Base-by-base conservation (phyloP, 2,113 vertebrate genomes). In the Recurvirostra avosetta region DNA sequence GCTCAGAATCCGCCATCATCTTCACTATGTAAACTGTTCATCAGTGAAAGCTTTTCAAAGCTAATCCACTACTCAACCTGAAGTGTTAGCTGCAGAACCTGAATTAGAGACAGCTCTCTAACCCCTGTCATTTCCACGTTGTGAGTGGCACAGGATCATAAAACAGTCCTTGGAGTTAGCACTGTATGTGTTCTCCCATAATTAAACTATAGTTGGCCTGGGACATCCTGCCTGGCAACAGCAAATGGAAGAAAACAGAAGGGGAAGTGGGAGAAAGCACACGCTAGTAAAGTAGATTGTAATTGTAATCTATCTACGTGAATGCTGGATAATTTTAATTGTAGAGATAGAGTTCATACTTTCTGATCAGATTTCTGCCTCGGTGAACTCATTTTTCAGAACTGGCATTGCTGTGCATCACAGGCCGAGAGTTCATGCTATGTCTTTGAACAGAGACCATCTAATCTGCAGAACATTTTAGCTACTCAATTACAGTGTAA, bases 391-490 rank as follows among this genome's bases (percentile, higher is more conserved):
- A 12, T 83, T 88, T 90, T 86, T 62, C 38, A 83, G 67, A 88
- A 17, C 9, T 38, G 29, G 10, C 47, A 13, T 59, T 77, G 21
- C 50, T 36, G 50, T 56, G 34, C 63, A 36, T 41, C 71, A 71
- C 67, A 55, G 50, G 55, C 75, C 53, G 71, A 71, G 75, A 63
- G 72, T 56, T 84, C 73, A 8, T 4, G 26, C 43, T 55, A 5
- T 9, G 63, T 34, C 26, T 89, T 81, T 59, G 94, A 96, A 72
- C 32, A 59, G 86, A 74, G 30, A 73, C 12, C 40, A 73, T 68
- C 40, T 88, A 49, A 92, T 92, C 21, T 91, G 40, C 76, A 88
- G 94, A 91, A 84, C 16, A 32, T 67, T 90, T 94, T 67, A 92
- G 18, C 47, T 49, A 61, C 36, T 74, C 94, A 86, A 61, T 96